Evolutionary conservation across 2,113 vertebrate species (phyloP).

Genomic region (Calidris pygmaea): DNA sequence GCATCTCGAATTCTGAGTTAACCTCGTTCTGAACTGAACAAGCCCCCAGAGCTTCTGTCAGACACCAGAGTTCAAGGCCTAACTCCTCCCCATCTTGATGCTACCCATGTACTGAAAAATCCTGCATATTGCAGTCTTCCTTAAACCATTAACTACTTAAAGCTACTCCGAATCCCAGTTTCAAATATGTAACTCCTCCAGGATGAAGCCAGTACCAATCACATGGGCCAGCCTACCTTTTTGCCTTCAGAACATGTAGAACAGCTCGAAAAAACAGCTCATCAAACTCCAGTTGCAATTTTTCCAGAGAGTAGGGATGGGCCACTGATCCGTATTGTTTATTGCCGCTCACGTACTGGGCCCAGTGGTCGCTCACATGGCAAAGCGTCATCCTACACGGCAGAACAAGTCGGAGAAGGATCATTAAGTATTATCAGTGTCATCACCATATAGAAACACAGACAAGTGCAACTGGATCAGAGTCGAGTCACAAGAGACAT

Average conservation of each 20-base stretch:
- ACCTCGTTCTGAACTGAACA: neutral
- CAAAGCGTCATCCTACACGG: constrained; percentile 87
- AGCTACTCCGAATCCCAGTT: neutral
- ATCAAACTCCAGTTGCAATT: constrained; percentile 89
- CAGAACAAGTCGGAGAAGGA: neutral
- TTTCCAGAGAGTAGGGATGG: constrained; percentile 86
- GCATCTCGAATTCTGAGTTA: neutral
- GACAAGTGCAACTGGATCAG: neutral
- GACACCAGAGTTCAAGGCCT: neutral
- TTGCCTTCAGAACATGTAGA: constrained; percentile 92
- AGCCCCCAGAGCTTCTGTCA: neutral
- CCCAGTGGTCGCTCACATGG: constrained; percentile 96
- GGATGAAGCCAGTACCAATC: neutral
- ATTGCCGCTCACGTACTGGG: constrained; percentile 81
- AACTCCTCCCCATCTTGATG: neutral
- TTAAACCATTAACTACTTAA: neutral
- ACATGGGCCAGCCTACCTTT: constrained; percentile 78
- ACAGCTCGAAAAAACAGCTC: constrained; percentile 92
- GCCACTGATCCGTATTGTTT: constrained; percentile 54
- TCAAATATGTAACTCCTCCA: neutral
- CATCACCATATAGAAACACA: neutral
- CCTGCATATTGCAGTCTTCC: neutral
- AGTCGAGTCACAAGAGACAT: neutral
- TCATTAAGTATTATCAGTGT: neutral
- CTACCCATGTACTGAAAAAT: neutral